These are phyloP conservation scores for Phyllostomus hastatus DNA, from an alignment of 2,113 vertebrate genomes.

Conservation along the genomic window DNA sequence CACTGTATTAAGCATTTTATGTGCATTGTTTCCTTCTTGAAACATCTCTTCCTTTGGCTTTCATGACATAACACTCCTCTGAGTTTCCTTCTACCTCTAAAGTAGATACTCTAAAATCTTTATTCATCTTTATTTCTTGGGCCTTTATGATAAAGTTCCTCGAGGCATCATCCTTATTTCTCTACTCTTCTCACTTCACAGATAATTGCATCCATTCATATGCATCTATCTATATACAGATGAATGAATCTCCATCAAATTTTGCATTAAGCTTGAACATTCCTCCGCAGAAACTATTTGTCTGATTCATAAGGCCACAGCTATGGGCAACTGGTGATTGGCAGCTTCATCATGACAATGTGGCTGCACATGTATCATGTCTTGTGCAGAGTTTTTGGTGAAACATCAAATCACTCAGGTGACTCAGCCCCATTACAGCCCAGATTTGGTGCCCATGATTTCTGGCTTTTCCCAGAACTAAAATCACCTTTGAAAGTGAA, in stretches of 20 bases:
- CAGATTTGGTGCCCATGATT: too few species aligned
- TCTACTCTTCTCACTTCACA: background rate
- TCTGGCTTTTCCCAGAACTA: too few species aligned
- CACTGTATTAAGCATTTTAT: background rate
- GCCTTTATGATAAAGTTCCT: background rate
- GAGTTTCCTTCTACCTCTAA: background rate
- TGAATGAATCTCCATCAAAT: background rate
- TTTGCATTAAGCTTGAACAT: too few species aligned
- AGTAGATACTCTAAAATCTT: background rate
- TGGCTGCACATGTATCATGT: too few species aligned
- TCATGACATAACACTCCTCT: background rate
- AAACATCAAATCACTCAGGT: too few species aligned
- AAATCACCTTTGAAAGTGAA: too few species aligned
- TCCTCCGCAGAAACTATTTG: too few species aligned
- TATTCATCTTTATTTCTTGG: background rate
- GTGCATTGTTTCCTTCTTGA: background rate
- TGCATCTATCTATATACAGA: background rate
- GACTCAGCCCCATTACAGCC: too few species aligned
- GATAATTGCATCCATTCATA: background rate
- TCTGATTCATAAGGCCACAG: too few species aligned
- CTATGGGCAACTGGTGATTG: too few species aligned
- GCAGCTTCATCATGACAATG: too few species aligned
- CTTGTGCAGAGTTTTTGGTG: too few species aligned
- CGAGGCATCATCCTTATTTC: background rate
- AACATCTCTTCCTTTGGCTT: background rate